Base-by-base conservation (phyloP, 2,888 invertebrate species). In the Hipparchia sbordonii region DNA sequence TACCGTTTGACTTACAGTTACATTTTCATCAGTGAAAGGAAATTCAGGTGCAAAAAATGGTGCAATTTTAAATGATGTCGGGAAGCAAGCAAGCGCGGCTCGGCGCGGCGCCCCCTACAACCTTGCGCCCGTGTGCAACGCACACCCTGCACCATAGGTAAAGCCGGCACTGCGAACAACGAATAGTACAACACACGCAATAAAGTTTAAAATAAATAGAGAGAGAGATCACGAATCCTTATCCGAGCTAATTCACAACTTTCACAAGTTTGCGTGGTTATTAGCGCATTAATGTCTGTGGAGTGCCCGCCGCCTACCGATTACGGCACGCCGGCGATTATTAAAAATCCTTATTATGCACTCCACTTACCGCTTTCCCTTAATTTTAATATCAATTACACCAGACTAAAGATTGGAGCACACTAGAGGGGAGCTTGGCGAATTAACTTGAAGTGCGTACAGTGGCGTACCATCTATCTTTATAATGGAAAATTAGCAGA, bases 341-440 rank as follows among this genome's bases (percentile, higher is more conserved):
- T 60, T 69, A 69, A 69, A 68, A 69, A 69, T 61, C 69, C 69
- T 69, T 69, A 61, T 69, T 69, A 69, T 69, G 61, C 69, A 61
- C 69, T 69, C 52, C 52, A 61, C 51, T 61, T 61, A 61, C 69
- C 69, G 69, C 69, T 69, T 69, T 69, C 69, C 69, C 69, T 69
- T 61, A 69, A 69, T 69, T 69, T 69, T 61, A 69, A 69, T 69
- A 69, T 69, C 69, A 61, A 61, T 69, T 69, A 69, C 69, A 52
- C 69, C 33, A 68, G 70, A 65, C 77, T 77, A 76, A 72, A 73
- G 73, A 73, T 77, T 72, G 72, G 67, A 66, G 69, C 52, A 72
- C 72, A 74, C 73, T 75, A 66, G 69, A 57, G 57, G 72, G 74
- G 71, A 61, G 71, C 70, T 56, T 66, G 66, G 74, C 56, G 68